A percentile compares a stretch with the other conserved stretches of the same genome.
Evolutionary conservation across 2,888 invertebrate genomes (phyloP).

Genomic region (Suillia variegata): DNA sequence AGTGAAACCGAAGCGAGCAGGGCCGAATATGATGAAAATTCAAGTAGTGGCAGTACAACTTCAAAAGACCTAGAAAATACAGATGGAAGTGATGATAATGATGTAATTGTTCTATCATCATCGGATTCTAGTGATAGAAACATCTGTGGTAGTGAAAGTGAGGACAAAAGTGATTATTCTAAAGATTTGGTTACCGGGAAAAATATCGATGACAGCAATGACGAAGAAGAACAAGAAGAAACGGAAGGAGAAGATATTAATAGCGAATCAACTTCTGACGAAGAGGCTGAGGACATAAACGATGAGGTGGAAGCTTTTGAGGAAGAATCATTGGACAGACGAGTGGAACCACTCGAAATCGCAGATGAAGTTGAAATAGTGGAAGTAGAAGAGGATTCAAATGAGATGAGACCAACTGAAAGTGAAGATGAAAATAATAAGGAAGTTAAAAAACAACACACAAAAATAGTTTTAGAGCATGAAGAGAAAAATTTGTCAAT

Average conservation of each 20-base stretch:
- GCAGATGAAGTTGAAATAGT: not conserved
- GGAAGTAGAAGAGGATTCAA: conserved; percentile 4
- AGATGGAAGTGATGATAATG: not conserved
- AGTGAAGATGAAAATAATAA: conserved; percentile 15
- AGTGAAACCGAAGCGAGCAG: too few species aligned
- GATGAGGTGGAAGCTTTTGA: not conserved
- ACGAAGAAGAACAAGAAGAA: not conserved
- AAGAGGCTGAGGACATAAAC: conserved; percentile 15
- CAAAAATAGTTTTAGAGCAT: too few species aligned
- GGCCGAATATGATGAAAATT: too few species aligned
- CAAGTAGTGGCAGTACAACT: too few species aligned
- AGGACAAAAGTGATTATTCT: not conserved
- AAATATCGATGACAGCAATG: not conserved
- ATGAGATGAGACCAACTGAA: too few species aligned
- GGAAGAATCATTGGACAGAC: too few species aligned
- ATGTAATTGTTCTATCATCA: not conserved
- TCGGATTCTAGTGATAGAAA: not conserved
- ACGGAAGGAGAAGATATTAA: conserved; percentile 7
- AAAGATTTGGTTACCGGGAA: not conserved
- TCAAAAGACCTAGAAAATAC: too few species aligned
- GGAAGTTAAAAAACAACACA: conserved; percentile 12
- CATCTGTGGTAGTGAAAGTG: not conserved
- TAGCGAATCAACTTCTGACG: conserved; percentile 14
- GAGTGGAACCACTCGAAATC: not conserved
- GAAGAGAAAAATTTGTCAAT: not conserved